phyloP scores from a whole-genome alignment of 2,113 vertebrate species.

The Hypocryptadius cinnamomeus region DNA sequence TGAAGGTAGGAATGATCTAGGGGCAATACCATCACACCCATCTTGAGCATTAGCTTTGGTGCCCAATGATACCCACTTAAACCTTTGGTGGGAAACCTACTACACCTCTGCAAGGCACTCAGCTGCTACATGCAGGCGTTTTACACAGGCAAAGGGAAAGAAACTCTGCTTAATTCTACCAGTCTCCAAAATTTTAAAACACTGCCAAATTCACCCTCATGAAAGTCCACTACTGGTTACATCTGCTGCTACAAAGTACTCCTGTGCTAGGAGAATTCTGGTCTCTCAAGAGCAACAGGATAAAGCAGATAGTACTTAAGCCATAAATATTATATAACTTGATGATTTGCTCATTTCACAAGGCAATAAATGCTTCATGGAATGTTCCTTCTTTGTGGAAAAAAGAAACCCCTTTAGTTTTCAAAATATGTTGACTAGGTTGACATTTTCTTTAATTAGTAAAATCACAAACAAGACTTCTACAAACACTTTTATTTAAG shows the following conservation, averaged over 20 bases:
- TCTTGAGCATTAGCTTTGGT: background rate
- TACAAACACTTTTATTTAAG: background rate
- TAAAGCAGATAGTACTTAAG: background rate
- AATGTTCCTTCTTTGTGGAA: background rate
- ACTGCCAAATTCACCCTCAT: background rate
- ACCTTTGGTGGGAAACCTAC: background rate
- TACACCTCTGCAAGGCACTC: background rate
- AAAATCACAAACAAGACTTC: background rate
- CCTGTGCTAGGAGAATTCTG: background rate
- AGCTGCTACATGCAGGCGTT: accelerated
- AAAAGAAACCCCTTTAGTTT: background rate
- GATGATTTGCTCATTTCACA: background rate
- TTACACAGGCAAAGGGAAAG: background rate
- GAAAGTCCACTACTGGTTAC: background rate
- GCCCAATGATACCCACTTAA: accelerated
- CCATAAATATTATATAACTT: background rate
- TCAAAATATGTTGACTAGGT: background rate
- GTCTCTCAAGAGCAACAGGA: background rate
- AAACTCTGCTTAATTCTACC: background rate
- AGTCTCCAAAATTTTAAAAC: background rate
- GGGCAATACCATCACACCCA: background rate
- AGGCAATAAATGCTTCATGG: background rate
- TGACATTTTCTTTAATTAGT: background rate
- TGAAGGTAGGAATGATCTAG: background rate
- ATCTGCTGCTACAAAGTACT: background rate